Base-by-base conservation (phyloP, 2,888 invertebrate species). In the Hermaeophaga mercurialis region DNA sequence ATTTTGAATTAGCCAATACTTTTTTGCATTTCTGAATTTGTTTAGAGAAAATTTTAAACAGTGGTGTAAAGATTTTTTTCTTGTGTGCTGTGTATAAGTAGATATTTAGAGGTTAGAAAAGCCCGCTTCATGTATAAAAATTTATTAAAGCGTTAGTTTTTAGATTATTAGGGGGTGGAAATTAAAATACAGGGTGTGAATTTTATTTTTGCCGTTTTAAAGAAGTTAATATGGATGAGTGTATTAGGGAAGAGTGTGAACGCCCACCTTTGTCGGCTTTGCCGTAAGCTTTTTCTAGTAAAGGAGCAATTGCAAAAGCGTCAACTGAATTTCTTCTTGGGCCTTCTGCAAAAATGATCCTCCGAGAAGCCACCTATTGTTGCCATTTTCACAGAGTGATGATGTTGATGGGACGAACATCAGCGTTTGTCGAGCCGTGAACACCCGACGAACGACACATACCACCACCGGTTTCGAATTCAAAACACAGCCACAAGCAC, bases 261-360 rank as follows among this genome's bases (percentile, higher is more conserved):
- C 62, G 70, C 74, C 73, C 72, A 77, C 77, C 78, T 78, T 75
- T 70, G 66, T 68, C 73, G 75, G 74, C 75, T 72, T 70, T 68
- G 75, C 74, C 74, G 73, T 69, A 70, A 70, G 74, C 71, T 68
- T 70, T 71, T 73, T 73, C 70, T 66, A 70, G 67, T 72, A 69
- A 66, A 61, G 73, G 71, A 73, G 74, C 74, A 73, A 74, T 74
- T 72, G 74, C 76, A 73, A 75, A 72, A 74, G 74, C 78, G 81
- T 81, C 81, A 82, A 80, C 80, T 81, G 75, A 78, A 77, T 79
- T 79, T 81, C 80, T 80, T 80, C 77, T 80, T 81, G 66, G 80
- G 78, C 71, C 79, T 78, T 72, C 78, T 77, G 73, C 79, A 78
- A 73, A 78, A 79, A 78, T 79, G 77, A 78, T 78, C 77, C 74